Base-by-base conservation (phyloP, 2,888 invertebrate genomes). In the Glomeris marginata region DNA sequence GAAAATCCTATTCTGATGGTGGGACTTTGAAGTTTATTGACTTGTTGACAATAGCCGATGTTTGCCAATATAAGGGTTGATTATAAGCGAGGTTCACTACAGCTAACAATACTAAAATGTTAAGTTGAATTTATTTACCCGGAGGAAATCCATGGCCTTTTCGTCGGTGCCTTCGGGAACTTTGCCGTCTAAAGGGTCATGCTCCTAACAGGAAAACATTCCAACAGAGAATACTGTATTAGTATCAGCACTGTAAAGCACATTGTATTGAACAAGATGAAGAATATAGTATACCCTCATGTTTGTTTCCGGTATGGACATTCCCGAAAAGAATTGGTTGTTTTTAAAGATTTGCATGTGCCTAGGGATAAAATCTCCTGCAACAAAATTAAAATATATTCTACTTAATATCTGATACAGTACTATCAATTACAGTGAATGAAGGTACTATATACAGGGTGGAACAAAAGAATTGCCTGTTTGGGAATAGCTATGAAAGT, bases 341-440 rank as follows among this genome's bases (percentile, higher is more conserved):
- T 82, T 84, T 60, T 86, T 86, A 69, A 98, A 97, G 62, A 94
- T 90, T 57, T 87, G 83, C 78, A 95, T 82, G 68, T 98, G 98
- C 53, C 94, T 74, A 0, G 88, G 86, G 58, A 94, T 73, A 51
- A 98, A 74, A 65, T 95, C 94, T 6, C 97, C 77, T 76, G 62
- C 21, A 60, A 44, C 52, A 15, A 47, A 52, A 46, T 47, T 41
- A 46, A 5, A 15, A n/a, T 47, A 40, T 15, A 22, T 16, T n/a
- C n/a, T 18, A 3, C 13, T 36, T 11, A 13, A 36, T 10, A 10
- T 36, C 10, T 11, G 13, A 10, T 36, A 13, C 36, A 36, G 10
- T 36, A 10, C 11, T 13, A 36, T 10, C 36, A 35, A 20, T 13
- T 15, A 35, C 4, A 28, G 1, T 5, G 35, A 33, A 3, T n/a